Base-by-base conservation (phyloP, 37 sponge, comb jelly and placozoan species). In the Ianthella basta region DNA sequence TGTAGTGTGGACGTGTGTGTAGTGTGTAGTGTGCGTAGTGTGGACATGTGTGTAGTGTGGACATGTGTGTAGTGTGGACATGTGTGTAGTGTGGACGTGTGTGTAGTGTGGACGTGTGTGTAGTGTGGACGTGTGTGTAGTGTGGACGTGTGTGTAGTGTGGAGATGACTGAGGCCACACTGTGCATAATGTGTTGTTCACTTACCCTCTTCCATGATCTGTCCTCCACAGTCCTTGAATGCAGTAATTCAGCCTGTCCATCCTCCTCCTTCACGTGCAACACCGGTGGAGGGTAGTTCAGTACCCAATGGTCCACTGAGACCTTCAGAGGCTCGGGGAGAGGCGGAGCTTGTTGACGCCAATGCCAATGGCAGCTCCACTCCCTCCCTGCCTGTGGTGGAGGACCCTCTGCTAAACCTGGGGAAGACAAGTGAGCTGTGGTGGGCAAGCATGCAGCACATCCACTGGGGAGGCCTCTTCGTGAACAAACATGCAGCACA, bases 291-390 rank as follows among this genome's bases (percentile, higher is more conserved):
- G 1, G 24, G 54, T 23, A 44, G 6, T 10, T 8, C 54, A 14
- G 1, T 53, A 23, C 50, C 78, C 21, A 75, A 75, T 75, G 78
- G 78, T 75, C 78, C 78, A 36, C n/a, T 75, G 53, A 75, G 6
- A 44, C 2, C 78, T 23, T 40, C 54, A 10, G 78, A 75, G 78
- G 78, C 54, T 1, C 44, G 78, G 1, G 78, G 25, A 4, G 78
- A 75, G 54, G 78, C 78, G 24, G 44, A 50, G 21, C 78, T 75
- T 16, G 53, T 75, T 24, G 78, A 75, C 53, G n/a, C 54, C n/a
- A 30, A n/a, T 32, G 35, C 35, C 27, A 69, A 16, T 33, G 70
- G 53, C 44, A 41, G 37, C 15, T 1, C 33, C 16, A 0, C 1
- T 21, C 1, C 50, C 15, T 21, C 23, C 25, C 78, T n/a, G n/a